These are phyloP conservation scores for Eilema sororculum DNA, from an alignment of 2,888 invertebrate species.

Conservation along the genomic window DNA sequence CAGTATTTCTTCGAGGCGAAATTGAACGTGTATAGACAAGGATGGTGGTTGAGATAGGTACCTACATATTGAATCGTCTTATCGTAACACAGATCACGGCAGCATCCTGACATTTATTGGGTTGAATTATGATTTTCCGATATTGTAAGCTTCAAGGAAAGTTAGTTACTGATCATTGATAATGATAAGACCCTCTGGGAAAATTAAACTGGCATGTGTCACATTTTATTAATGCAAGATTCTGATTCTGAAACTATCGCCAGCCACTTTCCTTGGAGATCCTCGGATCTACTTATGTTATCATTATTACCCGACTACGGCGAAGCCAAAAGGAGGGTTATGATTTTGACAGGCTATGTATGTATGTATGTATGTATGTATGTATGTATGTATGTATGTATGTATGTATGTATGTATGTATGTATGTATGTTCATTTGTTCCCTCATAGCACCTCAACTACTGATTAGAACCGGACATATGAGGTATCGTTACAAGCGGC, in stretches of 20 bases:
- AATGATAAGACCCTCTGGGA: not conserved
- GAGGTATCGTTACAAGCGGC: too few relatives aligned
- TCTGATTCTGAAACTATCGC: not conserved
- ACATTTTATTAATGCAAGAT: not conserved
- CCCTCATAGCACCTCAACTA: too few relatives aligned
- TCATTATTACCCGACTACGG: too few relatives aligned
- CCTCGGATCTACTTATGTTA: too few relatives aligned
- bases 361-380: too few relatives aligned
- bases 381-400: too few relatives aligned
- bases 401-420: too few relatives aligned
- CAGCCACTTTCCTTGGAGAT: not conserved
- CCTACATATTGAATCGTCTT: conserved; percentile 10
- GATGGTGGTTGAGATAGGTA: conserved; percentile 2
- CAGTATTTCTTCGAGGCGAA: conserved; percentile 9
- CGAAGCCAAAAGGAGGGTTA: too few relatives aligned
- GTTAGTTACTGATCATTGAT: conserved; percentile 5
- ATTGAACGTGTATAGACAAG: conserved; percentile 2
- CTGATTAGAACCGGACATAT: too few relatives aligned
- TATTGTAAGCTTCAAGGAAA: conserved; percentile 12
- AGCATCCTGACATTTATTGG: conserved; percentile 23
- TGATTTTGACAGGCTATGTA: too few relatives aligned
- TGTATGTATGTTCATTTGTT: too few relatives aligned
- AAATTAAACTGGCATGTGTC: not conserved
- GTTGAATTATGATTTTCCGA: conserved; percentile 20
- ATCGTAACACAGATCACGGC: conserved; percentile 25